phyloP scores from a whole-genome alignment of 2,888 invertebrate genomes.

The Tridacna gigas region DNA sequence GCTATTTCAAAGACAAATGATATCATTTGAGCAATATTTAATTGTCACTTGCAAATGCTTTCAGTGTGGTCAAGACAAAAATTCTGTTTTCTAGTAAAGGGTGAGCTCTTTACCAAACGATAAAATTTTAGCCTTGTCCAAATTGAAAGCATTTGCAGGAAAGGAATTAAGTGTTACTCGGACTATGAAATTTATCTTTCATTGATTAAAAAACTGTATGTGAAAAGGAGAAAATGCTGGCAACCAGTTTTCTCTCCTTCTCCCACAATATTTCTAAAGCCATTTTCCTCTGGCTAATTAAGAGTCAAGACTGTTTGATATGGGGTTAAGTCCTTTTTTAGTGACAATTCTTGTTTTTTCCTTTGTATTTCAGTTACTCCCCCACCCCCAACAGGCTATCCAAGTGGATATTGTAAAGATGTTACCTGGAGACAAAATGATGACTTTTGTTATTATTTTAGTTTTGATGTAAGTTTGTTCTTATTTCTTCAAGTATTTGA shows the following conservation, averaged over 20 bases:
- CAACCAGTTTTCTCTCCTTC: too few relatives aligned
- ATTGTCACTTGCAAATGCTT: too few relatives aligned
- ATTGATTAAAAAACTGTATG: background rate
- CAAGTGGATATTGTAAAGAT: constrained; percentile 61
- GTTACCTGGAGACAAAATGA: constrained; percentile 55
- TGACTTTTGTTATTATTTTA: constrained; percentile 64
- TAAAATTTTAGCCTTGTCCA: too few relatives aligned
- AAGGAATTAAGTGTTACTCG: too few relatives aligned
- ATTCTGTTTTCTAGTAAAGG: too few relatives aligned
- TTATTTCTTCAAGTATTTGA: background rate
- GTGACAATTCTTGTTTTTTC: background rate
- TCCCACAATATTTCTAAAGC: background rate
- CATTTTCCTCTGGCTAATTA: background rate
- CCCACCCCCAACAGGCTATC: constrained; percentile 35
- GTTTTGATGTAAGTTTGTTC: constrained; percentile 34
- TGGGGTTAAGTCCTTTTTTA: too few relatives aligned
- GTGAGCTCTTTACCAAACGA: too few relatives aligned
- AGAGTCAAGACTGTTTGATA: background rate
- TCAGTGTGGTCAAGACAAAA: too few relatives aligned
- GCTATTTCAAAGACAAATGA: too few relatives aligned
- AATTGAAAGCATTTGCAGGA: too few relatives aligned
- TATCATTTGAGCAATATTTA: too few relatives aligned
- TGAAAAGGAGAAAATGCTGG: background rate
- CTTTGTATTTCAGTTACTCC: constrained; percentile 43
- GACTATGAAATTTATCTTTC: background rate